These are phyloP conservation scores for Serinus canaria DNA, from an alignment of 2,113 vertebrate species.

Conservation along the genomic window DNA sequence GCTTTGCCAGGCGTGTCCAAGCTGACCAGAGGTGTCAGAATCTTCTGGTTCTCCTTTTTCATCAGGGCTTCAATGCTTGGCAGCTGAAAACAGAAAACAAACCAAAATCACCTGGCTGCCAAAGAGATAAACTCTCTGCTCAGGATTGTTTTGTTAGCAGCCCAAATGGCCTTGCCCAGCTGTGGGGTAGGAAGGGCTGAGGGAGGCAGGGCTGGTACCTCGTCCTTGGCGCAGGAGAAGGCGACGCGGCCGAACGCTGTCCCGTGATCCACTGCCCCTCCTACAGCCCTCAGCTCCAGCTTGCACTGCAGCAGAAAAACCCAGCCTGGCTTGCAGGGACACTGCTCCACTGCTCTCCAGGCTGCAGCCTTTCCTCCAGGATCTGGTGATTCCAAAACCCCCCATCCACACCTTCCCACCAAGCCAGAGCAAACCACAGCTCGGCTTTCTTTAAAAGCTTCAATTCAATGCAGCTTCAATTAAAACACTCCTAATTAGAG, in stretches of 20 bases:
- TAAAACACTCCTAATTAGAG: neutral
- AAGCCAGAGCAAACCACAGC: neutral
- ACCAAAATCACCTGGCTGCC: neutral
- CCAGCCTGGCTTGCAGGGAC: neutral
- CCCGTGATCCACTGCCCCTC: constrained; percentile 81
- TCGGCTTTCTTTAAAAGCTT: neutral
- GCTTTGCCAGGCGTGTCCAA: constrained; percentile 96
- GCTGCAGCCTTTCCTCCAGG: neutral
- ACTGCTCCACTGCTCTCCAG: neutral
- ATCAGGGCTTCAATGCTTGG: constrained; percentile 83
- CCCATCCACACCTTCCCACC: rapidly evolving
- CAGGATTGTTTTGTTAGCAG: neutral
- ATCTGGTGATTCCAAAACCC: neutral
- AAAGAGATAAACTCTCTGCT: neutral
- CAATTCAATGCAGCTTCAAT: neutral
- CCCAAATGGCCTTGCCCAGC: neutral
- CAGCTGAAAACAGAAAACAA: constrained; percentile 72
- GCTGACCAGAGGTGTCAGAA: constrained; percentile 90
- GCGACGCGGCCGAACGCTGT: constrained; percentile 93
- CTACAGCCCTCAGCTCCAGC: constrained; percentile 81
- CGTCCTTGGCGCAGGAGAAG: constrained; percentile 89
- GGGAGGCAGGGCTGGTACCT: constrained; percentile 69
- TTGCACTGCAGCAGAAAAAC: constrained; percentile 80
- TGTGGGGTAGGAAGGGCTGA: neutral
- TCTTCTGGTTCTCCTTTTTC: constrained; percentile 88